Percentiles rank a stretch among this genome's conserved stretches.
Conservation (phyloP, 2,797 vertebrate genomes). For the Enteromius viviparus region DNA sequence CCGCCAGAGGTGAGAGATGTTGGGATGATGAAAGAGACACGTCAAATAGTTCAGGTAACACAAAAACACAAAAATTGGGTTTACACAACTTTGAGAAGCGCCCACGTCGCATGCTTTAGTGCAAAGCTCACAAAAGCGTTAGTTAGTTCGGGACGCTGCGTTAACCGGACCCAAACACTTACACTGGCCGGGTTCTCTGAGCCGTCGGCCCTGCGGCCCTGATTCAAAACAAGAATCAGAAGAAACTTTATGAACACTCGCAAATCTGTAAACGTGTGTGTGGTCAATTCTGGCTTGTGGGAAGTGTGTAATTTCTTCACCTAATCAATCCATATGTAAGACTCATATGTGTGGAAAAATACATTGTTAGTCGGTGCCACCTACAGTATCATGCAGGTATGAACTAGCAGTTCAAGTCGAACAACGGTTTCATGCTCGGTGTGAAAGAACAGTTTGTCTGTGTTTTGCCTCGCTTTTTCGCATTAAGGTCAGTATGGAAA, state of each 20-base stretch:
- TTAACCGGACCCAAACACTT: constrained; percentile 49
- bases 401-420: too few species aligned
- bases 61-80: not conserved
- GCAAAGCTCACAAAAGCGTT: constrained; percentile 44
- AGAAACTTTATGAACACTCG: not conserved
- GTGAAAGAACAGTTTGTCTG: too few species aligned
- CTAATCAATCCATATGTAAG: too few species aligned
- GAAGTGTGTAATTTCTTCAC: not conserved
- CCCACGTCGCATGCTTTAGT: constrained; percentile 35
- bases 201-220: constrained; percentile 50
- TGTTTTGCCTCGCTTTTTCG: too few species aligned
- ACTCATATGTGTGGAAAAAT: too few species aligned
- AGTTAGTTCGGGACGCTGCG: constrained; percentile 20
- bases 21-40: constrained; percentile 2
- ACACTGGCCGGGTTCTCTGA: constrained; percentile 47
- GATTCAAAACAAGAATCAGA: constrained; percentile 58
- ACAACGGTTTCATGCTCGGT: too few species aligned
- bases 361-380: too few species aligned
- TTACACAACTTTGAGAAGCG: constrained; percentile 13
- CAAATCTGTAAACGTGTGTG: not conserved
- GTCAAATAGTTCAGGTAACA: not conserved
- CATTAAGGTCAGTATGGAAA: too few species aligned
- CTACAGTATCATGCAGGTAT: too few species aligned
- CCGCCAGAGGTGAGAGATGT: not conserved
- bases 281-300: not conserved